Evolutionary conservation across 2,113 vertebrate genomes (phyloP).

Genomic region (Erpornis zantholeuca): DNA sequence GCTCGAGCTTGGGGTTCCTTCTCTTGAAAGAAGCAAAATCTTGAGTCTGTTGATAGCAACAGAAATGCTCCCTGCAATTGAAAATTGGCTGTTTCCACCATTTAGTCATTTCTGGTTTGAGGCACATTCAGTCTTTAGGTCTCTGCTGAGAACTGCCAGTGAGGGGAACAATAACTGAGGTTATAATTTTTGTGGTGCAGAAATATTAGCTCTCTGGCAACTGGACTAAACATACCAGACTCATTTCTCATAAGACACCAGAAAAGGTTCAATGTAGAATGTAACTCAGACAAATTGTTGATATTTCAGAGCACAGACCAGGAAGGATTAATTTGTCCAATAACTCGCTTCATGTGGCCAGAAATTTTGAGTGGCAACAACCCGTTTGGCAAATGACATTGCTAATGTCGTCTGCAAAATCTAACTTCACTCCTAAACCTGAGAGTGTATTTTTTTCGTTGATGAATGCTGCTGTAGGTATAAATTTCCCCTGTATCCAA

Average conservation of each 20-base stretch:
- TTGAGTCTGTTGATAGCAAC: background rate
- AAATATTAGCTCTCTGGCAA: slow-evolving; percentile 13
- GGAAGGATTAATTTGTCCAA: slow-evolving; percentile 44
- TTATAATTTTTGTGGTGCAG: slow-evolving; percentile 21
- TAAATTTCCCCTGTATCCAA: background rate
- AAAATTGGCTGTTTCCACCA: background rate
- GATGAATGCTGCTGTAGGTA: background rate
- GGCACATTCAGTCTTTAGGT: background rate
- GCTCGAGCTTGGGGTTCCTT: background rate
- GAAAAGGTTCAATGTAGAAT: background rate
- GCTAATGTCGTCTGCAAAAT: background rate
- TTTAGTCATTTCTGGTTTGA: background rate
- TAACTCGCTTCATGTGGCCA: background rate
- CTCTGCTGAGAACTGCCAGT: background rate
- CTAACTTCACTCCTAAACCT: background rate
- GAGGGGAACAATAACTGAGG: background rate
- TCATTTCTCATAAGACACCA: slow-evolving; percentile 29
- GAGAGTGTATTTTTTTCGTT: background rate
- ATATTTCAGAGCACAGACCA: slow-evolving; percentile 15
- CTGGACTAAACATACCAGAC: slow-evolving; percentile 27
- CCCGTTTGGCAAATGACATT: background rate
- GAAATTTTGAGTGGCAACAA: slow-evolving; percentile 17
- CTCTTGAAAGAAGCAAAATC: background rate
- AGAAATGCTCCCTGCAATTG: background rate
- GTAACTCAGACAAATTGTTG: background rate